Evolutionary conservation across 2,888 invertebrate species (phyloP).

Genomic region (Caenorhabditis macrosperma): DNA sequence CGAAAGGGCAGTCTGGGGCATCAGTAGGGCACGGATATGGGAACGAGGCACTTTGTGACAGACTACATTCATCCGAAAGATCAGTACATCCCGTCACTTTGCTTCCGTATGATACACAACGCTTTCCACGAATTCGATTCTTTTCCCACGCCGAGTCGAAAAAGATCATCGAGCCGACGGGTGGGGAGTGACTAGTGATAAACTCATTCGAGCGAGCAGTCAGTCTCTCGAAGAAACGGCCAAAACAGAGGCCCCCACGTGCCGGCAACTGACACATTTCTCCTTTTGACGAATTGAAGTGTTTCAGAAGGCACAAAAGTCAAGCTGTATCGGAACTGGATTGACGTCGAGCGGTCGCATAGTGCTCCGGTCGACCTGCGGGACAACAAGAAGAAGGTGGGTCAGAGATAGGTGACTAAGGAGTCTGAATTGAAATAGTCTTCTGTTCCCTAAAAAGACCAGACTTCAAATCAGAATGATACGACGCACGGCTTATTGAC

Average conservation of each 20-base stretch:
- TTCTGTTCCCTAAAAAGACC: background rate
- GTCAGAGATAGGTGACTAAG: background rate
- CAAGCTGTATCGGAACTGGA: constrained; percentile 52
- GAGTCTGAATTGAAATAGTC: background rate
- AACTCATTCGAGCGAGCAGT: constrained; percentile 2
- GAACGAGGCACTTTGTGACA: too few species aligned
- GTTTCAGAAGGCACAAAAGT: background rate
- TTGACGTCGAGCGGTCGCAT: constrained; percentile 19
- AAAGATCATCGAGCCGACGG: constrained; percentile 8
- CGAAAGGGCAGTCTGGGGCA: background rate
- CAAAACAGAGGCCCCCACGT: background rate
- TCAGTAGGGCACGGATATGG: background rate
- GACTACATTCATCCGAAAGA: background rate
- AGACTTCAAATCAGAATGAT: background rate
- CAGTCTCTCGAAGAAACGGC: background rate
- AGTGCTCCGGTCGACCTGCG: constrained; percentile 32
- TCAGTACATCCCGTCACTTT: constrained; percentile 11
- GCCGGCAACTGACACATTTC: constrained; percentile 1
- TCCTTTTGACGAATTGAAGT: background rate
- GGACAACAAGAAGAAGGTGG: background rate
- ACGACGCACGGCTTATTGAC: too few species aligned
- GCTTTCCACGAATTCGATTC: constrained; percentile 16
- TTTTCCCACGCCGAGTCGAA: constrained; percentile 34
- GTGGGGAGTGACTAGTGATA: constrained; percentile 2
- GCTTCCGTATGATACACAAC: constrained; percentile 1